Percentiles rank a stretch among this genome's conserved stretches.
Conservation (phyloP, 2,113 vertebrate genomes). For the Symphodus melops region DNA sequence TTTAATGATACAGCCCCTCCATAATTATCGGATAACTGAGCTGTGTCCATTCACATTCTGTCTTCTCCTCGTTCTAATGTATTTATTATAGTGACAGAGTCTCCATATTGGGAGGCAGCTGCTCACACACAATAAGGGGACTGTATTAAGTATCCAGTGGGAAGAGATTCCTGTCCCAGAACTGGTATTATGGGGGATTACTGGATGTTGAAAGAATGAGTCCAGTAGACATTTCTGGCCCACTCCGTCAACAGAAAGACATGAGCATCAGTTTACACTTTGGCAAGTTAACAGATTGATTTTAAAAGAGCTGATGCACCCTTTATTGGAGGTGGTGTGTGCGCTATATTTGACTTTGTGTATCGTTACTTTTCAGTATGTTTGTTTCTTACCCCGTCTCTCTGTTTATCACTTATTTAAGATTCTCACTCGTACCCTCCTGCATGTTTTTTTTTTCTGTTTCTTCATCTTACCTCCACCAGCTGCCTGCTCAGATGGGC, state of each 20-base stretch:
- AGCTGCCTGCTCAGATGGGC: slow-evolving; percentile 96
- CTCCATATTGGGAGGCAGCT: slow-evolving; percentile 67
- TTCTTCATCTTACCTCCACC: slow-evolving; percentile 48
- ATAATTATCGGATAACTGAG: slow-evolving; percentile 61
- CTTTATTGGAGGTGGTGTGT: not conserved
- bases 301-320: not conserved
- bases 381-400: not conserved
- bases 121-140: slow-evolving; percentile 42
- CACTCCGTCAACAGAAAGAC: slow-evolving; percentile 28
- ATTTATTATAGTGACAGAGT: slow-evolving; percentile 52
- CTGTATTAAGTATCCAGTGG: slow-evolving; percentile 27
- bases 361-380: not conserved
- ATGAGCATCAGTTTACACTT: slow-evolving; percentile 13
- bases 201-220: slow-evolving; percentile 27
- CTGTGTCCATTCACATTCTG: slow-evolving; percentile 66
- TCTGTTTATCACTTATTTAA: slow-evolving; percentile 2
- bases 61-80: slow-evolving; percentile 44
- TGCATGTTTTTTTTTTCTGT: slow-evolving; percentile 24
- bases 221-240: slow-evolving; percentile 22
- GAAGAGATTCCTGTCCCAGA: slow-evolving; percentile 39
- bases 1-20: slow-evolving; percentile 60
- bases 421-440: not conserved
- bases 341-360: too few relatives aligned
- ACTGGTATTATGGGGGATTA: slow-evolving; percentile 47
- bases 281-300: slow-evolving; percentile 21